These are phyloP conservation scores for Phocoena sinus DNA, from an alignment of 2,113 vertebrate genomes.

Conservation along the genomic window DNA sequence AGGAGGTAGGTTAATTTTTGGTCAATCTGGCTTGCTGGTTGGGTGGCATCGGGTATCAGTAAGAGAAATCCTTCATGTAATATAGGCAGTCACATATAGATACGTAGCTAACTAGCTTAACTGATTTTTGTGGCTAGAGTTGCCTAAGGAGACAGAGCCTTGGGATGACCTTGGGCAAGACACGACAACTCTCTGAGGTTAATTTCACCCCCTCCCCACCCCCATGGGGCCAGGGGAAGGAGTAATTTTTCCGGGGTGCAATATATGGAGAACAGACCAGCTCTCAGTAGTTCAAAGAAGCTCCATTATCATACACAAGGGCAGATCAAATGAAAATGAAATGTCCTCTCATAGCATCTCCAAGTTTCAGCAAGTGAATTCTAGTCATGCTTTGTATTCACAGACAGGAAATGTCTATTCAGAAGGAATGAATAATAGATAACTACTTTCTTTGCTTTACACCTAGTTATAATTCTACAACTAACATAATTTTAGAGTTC, in stretches of 20 bases:
- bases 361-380: constrained; percentile 58
- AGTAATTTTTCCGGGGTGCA: constrained; percentile 28
- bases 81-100: not conserved
- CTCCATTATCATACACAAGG: constrained; percentile 62
- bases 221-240: not conserved
- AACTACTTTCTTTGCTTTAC: constrained; percentile 75
- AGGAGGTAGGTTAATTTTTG: not conserved
- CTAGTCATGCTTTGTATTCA: constrained; percentile 68
- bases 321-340: constrained; percentile 66
- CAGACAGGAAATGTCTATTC: constrained; percentile 70
- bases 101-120: not conserved
- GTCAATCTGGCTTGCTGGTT: not conserved
- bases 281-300: constrained; percentile 45
- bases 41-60: not conserved
- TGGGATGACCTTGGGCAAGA: constrained; percentile 24
- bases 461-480: constrained; percentile 75
- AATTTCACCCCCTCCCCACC: not conserved
- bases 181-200: not conserved
- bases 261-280: constrained; percentile 37
- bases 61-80: not conserved
- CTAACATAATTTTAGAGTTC: constrained; percentile 66
- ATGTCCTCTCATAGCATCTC: constrained; percentile 36
- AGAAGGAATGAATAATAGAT: constrained; percentile 76
- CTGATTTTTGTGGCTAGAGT: not conserved
- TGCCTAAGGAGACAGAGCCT: not conserved